A percentile compares a stretch with the other conserved stretches of the same genome.
These are phyloP conservation scores for Lepidocolaptes lacrymiger DNA, from an alignment of 2,797 vertebrate species.

Conservation along the genomic window DNA sequence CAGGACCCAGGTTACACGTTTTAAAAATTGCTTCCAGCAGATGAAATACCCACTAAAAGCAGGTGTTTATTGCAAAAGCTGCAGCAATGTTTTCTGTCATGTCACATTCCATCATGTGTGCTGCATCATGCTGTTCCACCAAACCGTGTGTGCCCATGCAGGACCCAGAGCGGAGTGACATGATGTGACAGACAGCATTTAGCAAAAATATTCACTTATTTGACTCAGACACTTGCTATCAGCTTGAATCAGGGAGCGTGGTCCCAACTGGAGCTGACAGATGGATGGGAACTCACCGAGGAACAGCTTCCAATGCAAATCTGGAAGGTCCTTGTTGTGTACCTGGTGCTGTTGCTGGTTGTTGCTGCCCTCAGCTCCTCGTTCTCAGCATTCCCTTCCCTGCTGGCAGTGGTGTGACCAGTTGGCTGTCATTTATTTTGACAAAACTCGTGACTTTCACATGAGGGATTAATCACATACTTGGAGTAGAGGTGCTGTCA, in stretches of 20 bases:
- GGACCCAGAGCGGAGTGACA: neutral
- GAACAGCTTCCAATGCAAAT: neutral
- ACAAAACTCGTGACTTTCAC: neutral
- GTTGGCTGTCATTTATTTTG: slow-evolving; percentile 15
- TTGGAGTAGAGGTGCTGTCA: neutral
- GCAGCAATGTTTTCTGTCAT: slow-evolving; percentile 10
- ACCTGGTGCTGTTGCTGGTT: neutral
- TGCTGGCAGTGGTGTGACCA: neutral
- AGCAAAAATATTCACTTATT: slow-evolving; percentile 48
- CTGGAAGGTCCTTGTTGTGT: neutral
- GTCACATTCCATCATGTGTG: neutral
- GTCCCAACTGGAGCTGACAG: slow-evolving; percentile 23
- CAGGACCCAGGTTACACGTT: neutral
- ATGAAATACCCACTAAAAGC: neutral
- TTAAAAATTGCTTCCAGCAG: neutral
- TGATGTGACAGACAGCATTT: slow-evolving; percentile 67
- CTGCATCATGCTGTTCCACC: neutral
- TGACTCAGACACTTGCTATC: slow-evolving; percentile 47
- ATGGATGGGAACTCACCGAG: neutral
- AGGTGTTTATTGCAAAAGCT: slow-evolving; percentile 1
- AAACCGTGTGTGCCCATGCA: neutral
- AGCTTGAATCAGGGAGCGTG: slow-evolving; percentile 16
- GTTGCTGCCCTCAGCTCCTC: neutral
- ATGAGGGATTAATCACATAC: neutral
- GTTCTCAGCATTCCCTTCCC: neutral